These are phyloP conservation scores for Spea multiplicata DNA, from an alignment of 2,113 vertebrate genomes.

Conservation along the genomic window DNA sequence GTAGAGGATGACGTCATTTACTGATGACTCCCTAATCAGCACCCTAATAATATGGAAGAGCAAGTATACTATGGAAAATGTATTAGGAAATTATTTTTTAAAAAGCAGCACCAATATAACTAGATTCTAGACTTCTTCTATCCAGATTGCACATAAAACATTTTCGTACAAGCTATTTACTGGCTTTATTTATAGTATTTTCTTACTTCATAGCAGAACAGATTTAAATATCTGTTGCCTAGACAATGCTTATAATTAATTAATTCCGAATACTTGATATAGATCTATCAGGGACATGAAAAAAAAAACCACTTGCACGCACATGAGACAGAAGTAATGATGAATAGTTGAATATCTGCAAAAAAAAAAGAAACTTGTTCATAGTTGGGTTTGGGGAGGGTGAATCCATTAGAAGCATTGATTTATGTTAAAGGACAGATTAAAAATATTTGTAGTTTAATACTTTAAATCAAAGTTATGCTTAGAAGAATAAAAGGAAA, in stretches of 20 bases:
- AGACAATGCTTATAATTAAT: constrained; percentile 1
- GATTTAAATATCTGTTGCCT: background rate
- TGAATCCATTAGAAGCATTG: background rate
- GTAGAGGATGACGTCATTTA: no score
- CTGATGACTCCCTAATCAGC: no score
- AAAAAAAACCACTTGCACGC: background rate
- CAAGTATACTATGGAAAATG: no score
- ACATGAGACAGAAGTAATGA: background rate
- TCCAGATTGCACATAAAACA: background rate
- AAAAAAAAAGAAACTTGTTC: background rate
- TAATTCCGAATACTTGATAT: background rate
- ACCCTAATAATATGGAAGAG: no score
- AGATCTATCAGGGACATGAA: background rate
- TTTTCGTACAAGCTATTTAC: background rate
- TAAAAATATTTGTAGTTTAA: background rate
- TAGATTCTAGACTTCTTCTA: background rate
- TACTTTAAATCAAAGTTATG: no score
- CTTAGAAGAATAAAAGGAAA: no score
- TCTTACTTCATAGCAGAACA: background rate
- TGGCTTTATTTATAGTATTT: background rate
- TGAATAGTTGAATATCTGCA: background rate
- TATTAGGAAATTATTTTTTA: no score
- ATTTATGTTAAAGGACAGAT: background rate
- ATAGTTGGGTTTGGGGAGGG: no score
- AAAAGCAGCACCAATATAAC: background rate